phyloP scores from a whole-genome alignment of 1,140 invertebrate species.

The Phocides pigmalion region DNA sequence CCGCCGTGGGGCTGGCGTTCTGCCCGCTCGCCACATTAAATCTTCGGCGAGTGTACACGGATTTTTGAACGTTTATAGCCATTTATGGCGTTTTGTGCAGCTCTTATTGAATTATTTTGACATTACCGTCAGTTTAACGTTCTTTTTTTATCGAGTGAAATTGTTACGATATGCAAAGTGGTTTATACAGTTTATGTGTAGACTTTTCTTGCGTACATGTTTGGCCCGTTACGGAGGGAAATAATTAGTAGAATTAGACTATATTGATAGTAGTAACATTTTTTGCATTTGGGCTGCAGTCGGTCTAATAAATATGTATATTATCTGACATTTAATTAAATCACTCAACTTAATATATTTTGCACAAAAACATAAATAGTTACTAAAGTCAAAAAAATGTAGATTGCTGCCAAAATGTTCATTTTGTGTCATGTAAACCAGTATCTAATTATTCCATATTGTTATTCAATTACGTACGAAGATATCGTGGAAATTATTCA shows the following conservation, averaged over 20 bases:
- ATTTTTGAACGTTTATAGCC: conserved; percentile 19
- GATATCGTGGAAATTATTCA: background rate
- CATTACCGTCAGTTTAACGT: background rate
- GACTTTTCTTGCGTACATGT: background rate
- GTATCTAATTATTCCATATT: too few relatives aligned
- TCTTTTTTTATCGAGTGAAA: background rate
- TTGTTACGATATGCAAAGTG: background rate
- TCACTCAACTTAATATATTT: too few relatives aligned
- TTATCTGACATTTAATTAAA: too few relatives aligned
- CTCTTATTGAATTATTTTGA: conserved; percentile 10
- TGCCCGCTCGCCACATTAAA: conserved; percentile 27
- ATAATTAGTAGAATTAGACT: too few relatives aligned
- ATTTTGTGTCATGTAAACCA: too few relatives aligned
- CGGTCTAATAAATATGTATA: too few relatives aligned
- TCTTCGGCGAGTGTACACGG: conserved; percentile 7
- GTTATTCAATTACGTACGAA: background rate
- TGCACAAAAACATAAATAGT: too few relatives aligned
- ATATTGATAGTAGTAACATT: too few relatives aligned
- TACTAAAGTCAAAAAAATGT: too few relatives aligned
- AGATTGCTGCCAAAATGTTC: too few relatives aligned
- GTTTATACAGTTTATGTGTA: background rate
- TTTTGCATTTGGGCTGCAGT: too few relatives aligned
- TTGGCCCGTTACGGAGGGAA: too few relatives aligned
- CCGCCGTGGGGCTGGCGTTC: conserved; percentile 20
- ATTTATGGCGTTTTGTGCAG: conserved; percentile 10